Evolutionary conservation across 2,113 vertebrate genomes (phyloP).

Genomic region (Leucopsar rothschildi): DNA sequence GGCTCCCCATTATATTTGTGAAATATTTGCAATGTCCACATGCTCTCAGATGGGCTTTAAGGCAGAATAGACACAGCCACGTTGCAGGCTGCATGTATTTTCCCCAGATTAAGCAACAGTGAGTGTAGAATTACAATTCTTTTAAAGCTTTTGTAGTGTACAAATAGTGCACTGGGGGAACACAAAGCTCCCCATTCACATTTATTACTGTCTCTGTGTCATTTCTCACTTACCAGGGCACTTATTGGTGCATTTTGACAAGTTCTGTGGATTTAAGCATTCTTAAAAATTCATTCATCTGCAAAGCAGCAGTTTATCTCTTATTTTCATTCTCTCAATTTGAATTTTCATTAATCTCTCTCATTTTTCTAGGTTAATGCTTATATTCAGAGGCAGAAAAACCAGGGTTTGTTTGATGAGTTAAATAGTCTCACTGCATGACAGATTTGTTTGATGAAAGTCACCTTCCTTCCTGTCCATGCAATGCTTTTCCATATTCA

Average conservation of each 20-base stretch:
- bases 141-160: constrained; percentile 23
- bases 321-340: constrained; percentile 38
- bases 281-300: background rate
- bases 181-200: constrained; percentile 44
- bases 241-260: constrained; percentile 26
- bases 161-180: constrained; percentile 23
- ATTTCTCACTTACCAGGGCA: constrained; percentile 41
- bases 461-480: constrained; percentile 60
- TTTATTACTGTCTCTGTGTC: constrained; percentile 2
- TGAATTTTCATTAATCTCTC: constrained; percentile 52
- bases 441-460: constrained; percentile 64
- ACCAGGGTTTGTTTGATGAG: constrained; percentile 21
- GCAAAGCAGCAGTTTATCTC: constrained; percentile 28
- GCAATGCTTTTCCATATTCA: constrained; percentile 57
- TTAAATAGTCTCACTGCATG: constrained; percentile 38
- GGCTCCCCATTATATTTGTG: background rate
- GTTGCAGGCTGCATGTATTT: background rate
- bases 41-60: constrained; percentile 7
- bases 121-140: constrained; percentile 42
- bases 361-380: constrained; percentile 30
- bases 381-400: constrained; percentile 22
- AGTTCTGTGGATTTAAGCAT: background rate
- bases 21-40: background rate
- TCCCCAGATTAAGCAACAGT: constrained; percentile 28
- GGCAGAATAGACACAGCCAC: background rate